Evolutionary conservation across 2,888 invertebrate species (phyloP).

Genomic region (Drosophila ochracea): DNA sequence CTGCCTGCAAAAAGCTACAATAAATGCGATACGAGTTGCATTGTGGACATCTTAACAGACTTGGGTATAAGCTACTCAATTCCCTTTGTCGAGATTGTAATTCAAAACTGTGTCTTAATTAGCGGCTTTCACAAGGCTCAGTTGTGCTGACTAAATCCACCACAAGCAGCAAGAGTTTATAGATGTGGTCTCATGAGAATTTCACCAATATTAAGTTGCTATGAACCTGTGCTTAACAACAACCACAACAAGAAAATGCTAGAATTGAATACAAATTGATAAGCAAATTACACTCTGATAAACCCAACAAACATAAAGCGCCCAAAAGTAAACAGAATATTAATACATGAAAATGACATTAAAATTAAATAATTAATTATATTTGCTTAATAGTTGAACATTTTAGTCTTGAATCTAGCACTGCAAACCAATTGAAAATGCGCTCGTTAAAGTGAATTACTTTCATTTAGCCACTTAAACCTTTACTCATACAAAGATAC

Average conservation of each 20-base stretch:
- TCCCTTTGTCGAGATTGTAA: neutral
- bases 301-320: conserved; percentile 27
- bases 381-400: neutral
- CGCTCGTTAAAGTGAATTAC: neutral
- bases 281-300: conserved; percentile 46
- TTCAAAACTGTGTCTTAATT: conserved; percentile 13
- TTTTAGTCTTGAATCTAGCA: neutral
- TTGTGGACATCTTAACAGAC: neutral
- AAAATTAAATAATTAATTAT: conserved; percentile 12
- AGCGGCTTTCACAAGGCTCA: neutral
- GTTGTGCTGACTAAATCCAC: neutral
- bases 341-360: conserved; percentile 3
- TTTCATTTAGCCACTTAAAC: neutral
- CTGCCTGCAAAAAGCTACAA: too few species aligned
- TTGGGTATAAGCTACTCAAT: neutral
- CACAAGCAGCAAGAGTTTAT: neutral
- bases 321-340: conserved; percentile 11
- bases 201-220: neutral
- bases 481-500: neutral
- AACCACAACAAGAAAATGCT: conserved; percentile 11
- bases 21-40: neutral
- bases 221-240: neutral
- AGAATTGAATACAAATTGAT: conserved; percentile 46
- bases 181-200: conserved; percentile 2
- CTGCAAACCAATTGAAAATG: neutral